Evolutionary conservation across 2,113 vertebrate genomes (phyloP), one percentile per base, ranked within the genome.

Genomic region (Hemibagrus wyckioides): DNA sequence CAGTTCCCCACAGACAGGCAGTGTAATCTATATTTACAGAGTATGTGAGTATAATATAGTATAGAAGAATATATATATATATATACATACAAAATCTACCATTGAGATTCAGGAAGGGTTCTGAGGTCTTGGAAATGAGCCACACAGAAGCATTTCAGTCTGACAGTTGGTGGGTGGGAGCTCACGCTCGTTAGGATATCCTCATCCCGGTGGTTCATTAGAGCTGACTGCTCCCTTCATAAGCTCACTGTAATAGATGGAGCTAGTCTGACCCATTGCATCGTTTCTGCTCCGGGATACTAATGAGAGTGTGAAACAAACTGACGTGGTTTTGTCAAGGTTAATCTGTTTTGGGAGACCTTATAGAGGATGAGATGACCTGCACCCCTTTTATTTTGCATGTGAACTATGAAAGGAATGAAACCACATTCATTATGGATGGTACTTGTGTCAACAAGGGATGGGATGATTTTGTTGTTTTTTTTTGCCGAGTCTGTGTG

Each of bases 281-380:
- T 88, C 89, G 84, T 89, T 87, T 85, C 85, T 89, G 86, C 92
- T 86, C 87, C 86, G 83, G 92, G 87, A 92, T 93, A 86, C 85
- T 93, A 92, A 94, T 92, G 76, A 90, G 81, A 63, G 69, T 82
- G 77, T 82, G 57, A 59, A 85, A 86, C 88, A 90, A 91, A 90
- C 86, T 88, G 90, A 84, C 61, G 65, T 87, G 69, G 86, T 80
- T 90, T 85, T 81, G 90, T 85, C 88, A 87, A 90, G 87, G 75
- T 85, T 83, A 59, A 88, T 89, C 83, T 85, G 86, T 83, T 89
- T 89, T 88, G 76, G 75, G 57, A 89, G 85, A 92, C 92, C 90
- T 88, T 91, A 48, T 71, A 84, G 71, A 19, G 30, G 25, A 36
- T 73, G 56, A 71, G 83, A 23, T 76, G 77, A 87, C 67, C 61